Base-by-base conservation (phyloP, 2,888 invertebrate species). In the Scaptomyza flava region DNA sequence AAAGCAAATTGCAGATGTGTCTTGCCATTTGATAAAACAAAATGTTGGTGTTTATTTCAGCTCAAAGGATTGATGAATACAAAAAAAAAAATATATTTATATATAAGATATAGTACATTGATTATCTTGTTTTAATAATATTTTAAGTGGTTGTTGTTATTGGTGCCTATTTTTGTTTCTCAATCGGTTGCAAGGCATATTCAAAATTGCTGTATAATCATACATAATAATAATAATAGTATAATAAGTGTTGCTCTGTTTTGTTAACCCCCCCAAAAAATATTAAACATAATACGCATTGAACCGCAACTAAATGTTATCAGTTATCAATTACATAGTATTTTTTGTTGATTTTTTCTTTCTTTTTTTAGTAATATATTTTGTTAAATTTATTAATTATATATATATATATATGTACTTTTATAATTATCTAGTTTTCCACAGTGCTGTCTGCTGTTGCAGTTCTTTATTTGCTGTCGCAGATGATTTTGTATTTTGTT, bases 11-110 rank as follows among this genome's bases (percentile, higher is more conserved):
- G 20, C 9, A 27, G 11, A 3, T 34, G 14, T 5, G 11, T 38
- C 7, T 54, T 46, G 34, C 61, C 52, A 51, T 75, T 78, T 75
- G 76, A 78, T 73, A 66, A 80, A 81, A 81, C 81, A 79, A 81
- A 83, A 81, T 81, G 54, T 75, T 72, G 66, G 83, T 78, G 81
- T 81, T 81, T 81, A 81, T 81, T 83, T 81, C 81, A 78, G 79
- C 79, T 80, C 68, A 80, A 80, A 80, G 62, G 59, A 74, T 69
- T 67, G 79, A 71, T 72, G 72, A 72, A 76, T 74, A 74, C 72
- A 74, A 74, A 74, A 74, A 61, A 72, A 74, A 68, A 31, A 41
- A 48, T 68, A n/a, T 36, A 6, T 36, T 8, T 60, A 69, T 60
- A 71, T 71, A 60, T 78, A 72, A 73, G 56, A 79, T 77, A 79